Base-by-base conservation (phyloP, 2,113 vertebrate species). In the Sceloporus undulatus region DNA sequence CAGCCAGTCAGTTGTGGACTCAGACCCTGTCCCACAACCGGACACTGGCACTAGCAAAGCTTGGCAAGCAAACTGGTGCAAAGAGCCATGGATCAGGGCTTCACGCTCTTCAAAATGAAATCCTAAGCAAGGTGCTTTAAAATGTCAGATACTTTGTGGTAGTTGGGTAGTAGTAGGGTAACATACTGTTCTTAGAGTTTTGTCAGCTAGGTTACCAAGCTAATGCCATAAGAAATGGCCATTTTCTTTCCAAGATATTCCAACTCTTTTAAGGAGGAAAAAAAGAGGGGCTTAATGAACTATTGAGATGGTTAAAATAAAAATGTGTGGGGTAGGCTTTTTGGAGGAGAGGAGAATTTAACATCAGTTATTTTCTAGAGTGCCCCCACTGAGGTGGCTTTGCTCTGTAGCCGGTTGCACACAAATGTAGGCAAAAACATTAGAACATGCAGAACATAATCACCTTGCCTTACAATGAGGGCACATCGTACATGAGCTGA, bases 111-210 rank as follows among this genome's bases (percentile, higher is more conserved):
- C 25, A 77, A 52, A 75, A 21, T 14, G 70, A 59, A 25, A 38
- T 10, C n/a, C 2, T 38, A 34, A 73, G 14, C 59, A 18, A 73
- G 14, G 5, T 19, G 5, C 34, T 23, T 40, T 38, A 40, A 59
- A 7, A 27, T 86, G 71, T 78, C 75, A 86, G 75, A n/a, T 42
- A 66, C 29, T 74, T 73, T 87, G 54, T 27, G 34, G 68, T 85
- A 42, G 6, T 29, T 7, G 85, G 68, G 68, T 29, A 80, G 1
- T 77, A 70, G 66, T 11, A 42, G 25, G 25, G 4, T 9, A n/a
- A 21, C n/a, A 8, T 9, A 18, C 8, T 23, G 2, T 34, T 25
- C 13, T 4, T 9, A 13, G 40, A 6, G 10, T 34, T 85, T 21
- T 48, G 29, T 27, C 9, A 2, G 40, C 21, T 9, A 42, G 73